phyloP scores from a whole-genome alignment of 2,888 invertebrate genomes.

The Aspidapion aeneum region DNA sequence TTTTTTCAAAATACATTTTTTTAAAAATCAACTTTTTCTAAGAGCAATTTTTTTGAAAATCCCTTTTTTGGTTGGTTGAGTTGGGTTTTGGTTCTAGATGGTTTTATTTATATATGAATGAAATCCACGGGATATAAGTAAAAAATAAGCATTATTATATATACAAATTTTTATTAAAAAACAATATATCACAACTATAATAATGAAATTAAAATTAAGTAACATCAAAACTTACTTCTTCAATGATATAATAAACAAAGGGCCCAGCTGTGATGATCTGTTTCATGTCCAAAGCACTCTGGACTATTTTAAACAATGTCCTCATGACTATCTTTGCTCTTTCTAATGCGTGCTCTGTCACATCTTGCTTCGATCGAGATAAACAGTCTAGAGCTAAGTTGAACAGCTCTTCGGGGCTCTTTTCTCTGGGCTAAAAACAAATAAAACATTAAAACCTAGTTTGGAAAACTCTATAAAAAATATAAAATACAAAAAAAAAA shows the following conservation, averaged over 20 bases:
- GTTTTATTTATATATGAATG: too few species aligned
- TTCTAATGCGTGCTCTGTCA: constrained; percentile 63
- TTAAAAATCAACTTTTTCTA: too few species aligned
- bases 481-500: too few species aligned
- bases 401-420: constrained; percentile 64
- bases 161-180: too few species aligned
- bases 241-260: constrained; percentile 81
- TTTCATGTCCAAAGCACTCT: constrained; percentile 73
- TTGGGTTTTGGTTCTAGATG: too few species aligned
- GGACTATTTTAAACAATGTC: constrained; percentile 72
- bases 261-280: constrained; percentile 84
- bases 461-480: neutral
- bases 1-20: too few species aligned
- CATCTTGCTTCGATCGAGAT: constrained; percentile 56
- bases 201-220: too few species aligned
- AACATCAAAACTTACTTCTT: constrained; percentile 78
- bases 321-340: constrained; percentile 66
- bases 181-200: too few species aligned
- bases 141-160: too few species aligned
- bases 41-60: too few species aligned
- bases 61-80: too few species aligned
- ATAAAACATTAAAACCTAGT: neutral
- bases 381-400: constrained; percentile 68
- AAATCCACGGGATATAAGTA: too few species aligned
- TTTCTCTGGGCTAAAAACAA: constrained; percentile 52